Percentiles rank a stretch among this genome's conserved stretches.
Evolutionary conservation across 23 tunicate genomes (phyloP).

Genomic region (Oikopleura albicans): DNA sequence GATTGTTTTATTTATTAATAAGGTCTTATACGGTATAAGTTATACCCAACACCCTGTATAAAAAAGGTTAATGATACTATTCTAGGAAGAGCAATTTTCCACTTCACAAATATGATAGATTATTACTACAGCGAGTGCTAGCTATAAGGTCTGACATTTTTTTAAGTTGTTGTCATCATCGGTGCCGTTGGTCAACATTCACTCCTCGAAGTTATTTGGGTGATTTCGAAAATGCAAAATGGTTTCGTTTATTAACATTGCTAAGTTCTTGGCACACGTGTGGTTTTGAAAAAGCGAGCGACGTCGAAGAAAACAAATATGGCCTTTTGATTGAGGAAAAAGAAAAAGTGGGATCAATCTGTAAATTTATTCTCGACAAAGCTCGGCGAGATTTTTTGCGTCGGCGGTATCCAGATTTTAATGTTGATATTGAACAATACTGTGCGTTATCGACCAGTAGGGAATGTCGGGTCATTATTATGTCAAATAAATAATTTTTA

Average conservation of each 20-base stretch:
- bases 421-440: neutral
- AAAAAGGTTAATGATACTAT: no score
- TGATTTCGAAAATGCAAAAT: neutral
- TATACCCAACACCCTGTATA: no score
- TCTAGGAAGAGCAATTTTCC: no score
- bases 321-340: neutral
- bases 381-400: neutral
- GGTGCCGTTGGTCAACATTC: neutral
- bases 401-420: neutral
- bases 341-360: neutral
- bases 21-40: no score
- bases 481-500: neutral
- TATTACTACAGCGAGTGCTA: no score
- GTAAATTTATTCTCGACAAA: neutral
- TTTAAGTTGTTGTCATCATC: slow-evolving; percentile 8
- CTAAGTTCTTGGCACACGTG: slow-evolving; percentile 12
- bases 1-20: no score
- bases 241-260: neutral
- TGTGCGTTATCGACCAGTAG: neutral
- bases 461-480: neutral
- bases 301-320: neutral
- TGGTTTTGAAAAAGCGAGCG: neutral
- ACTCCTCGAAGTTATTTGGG: neutral
- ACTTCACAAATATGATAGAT: no score
- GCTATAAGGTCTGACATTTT: no score